A percentile compares a stretch with the other conserved stretches of the same genome.
phyloP scores from a whole-genome alignment of 2,797 vertebrate species.

The Lepilemur septentrionalis region DNA sequence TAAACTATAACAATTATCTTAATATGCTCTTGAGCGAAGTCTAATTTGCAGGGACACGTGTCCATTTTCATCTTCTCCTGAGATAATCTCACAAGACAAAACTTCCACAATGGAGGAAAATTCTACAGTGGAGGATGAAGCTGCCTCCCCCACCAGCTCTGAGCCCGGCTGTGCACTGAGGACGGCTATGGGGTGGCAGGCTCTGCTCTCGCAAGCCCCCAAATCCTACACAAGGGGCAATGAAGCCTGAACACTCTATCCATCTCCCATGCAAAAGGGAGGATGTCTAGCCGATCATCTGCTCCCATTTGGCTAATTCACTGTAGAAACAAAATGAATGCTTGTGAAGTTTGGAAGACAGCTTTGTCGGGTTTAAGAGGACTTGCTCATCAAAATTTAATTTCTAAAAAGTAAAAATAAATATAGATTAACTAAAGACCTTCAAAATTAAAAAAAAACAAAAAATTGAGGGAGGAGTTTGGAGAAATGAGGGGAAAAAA shows the following conservation, averaged over 20 bases:
- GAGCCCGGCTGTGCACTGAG: background rate
- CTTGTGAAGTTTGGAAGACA: background rate
- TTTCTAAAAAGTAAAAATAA: background rate
- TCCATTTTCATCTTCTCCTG: constrained; percentile 7
- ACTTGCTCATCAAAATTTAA: background rate
- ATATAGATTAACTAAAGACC: background rate
- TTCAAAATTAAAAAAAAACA: background rate
- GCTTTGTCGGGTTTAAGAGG: background rate
- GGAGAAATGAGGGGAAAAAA: background rate
- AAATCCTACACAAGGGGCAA: background rate
- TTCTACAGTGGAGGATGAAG: background rate
- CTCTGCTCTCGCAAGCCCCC: background rate
- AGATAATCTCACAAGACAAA: background rate
- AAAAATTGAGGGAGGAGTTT: background rate
- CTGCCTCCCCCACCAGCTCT: background rate
- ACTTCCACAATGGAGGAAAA: background rate
- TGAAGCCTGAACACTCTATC: background rate
- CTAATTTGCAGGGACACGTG: background rate
- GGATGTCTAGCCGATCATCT: background rate
- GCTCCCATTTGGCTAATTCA: background rate
- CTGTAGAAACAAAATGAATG: background rate
- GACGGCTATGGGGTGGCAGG: background rate
- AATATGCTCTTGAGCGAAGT: background rate
- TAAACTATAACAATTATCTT: background rate
- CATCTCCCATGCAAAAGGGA: background rate